phyloP scores from a whole-genome alignment of 1,140 invertebrate genomes.

The Grapholita molesta region DNA sequence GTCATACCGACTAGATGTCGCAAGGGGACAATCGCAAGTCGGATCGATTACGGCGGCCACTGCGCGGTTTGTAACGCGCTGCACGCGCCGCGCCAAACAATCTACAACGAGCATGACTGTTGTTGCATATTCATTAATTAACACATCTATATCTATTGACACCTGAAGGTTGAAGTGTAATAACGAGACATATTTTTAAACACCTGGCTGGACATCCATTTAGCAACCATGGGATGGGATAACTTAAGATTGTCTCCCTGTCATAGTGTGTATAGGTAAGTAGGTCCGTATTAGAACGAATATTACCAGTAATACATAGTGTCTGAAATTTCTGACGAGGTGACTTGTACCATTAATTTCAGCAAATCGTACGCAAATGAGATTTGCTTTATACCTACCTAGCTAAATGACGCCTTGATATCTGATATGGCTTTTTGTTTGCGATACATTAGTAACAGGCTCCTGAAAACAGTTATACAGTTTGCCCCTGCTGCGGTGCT shows the following conservation, averaged over 20 bases:
- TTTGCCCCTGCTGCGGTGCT: not conserved
- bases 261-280: too few species aligned
- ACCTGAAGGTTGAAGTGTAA: not conserved
- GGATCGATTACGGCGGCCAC: conserved; percentile 40
- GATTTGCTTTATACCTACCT: too few species aligned
- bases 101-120: conserved; percentile 4
- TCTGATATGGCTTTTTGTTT: not conserved
- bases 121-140: conserved; percentile 12
- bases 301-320: too few species aligned
- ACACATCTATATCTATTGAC: not conserved
- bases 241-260: too few species aligned
- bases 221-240: too few species aligned
- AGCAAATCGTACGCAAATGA: too few species aligned
- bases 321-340: too few species aligned
- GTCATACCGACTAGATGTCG: conserved; percentile 1
- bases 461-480: not conserved
- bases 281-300: too few species aligned
- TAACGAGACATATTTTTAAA: not conserved
- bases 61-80: conserved; percentile 16
- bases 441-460: not conserved
- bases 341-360: too few species aligned
- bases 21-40: conserved; percentile 47
- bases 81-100: conserved; percentile 6
- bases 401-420: too few species aligned
- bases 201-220: too few species aligned